Percentiles rank a stretch among this genome's conserved stretches.
Evolutionary conservation across 2,113 vertebrate species (phyloP).

Genomic region (Butastur rufipennis): DNA sequence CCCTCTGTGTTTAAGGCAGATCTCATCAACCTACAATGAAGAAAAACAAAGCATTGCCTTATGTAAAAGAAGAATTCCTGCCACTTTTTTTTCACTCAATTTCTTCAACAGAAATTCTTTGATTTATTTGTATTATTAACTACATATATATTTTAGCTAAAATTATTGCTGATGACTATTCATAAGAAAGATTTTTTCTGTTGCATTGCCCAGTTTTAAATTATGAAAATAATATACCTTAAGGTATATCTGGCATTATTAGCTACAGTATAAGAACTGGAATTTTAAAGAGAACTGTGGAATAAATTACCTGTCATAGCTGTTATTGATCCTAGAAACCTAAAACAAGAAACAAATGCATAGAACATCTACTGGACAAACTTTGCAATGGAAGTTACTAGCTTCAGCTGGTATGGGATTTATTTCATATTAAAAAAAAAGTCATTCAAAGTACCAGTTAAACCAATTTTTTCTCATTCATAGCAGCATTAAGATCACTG

Average conservation of each 20-base stretch:
- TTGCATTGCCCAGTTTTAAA: neutral
- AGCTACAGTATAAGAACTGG: neutral
- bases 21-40: neutral
- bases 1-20: neutral
- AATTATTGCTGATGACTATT: neutral
- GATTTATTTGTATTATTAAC: neutral
- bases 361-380: neutral
- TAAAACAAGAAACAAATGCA: neutral
- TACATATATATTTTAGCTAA: neutral
- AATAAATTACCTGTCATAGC: neutral
- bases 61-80: neutral
- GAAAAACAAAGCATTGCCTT: neutral
- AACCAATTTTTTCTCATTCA: neutral
- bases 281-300: neutral
- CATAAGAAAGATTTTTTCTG: neutral
- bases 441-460: neutral
- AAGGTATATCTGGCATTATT: neutral
- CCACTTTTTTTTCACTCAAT: neutral
- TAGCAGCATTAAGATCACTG: neutral
- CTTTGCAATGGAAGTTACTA: neutral
- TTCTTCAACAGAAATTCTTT: neutral
- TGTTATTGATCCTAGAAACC: neutral
- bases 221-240: neutral
- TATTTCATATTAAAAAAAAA: neutral
- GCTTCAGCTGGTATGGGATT: neutral